Conservation (phyloP, 2,888 invertebrate genomes). For the Reticulitermes lucifugus region DNA sequence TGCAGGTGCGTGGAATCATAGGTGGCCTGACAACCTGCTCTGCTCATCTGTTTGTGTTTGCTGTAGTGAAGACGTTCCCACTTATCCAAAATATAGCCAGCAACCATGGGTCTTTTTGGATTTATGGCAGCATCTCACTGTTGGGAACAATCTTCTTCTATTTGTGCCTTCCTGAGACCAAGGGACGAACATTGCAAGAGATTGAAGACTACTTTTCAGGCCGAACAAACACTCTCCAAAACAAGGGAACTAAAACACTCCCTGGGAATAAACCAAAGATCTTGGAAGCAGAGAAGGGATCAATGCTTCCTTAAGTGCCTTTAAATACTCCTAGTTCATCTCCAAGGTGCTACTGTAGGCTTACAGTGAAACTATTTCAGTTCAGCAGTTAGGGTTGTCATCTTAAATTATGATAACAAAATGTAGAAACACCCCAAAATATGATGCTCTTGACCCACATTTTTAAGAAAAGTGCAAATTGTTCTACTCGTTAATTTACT, state of each 20-base stretch:
- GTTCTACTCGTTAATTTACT: too few relatives aligned
- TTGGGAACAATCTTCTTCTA: conserved; percentile 73
- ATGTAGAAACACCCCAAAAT: background rate
- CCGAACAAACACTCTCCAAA: conserved; percentile 66
- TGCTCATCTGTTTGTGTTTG: conserved; percentile 74
- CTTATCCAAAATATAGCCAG: conserved; percentile 66
- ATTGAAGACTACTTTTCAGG: conserved; percentile 79
- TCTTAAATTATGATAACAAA: background rate
- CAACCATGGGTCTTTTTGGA: conserved; percentile 71
- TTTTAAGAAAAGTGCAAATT: background rate
- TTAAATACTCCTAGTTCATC: background rate
- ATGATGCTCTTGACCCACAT: background rate
- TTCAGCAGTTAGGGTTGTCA: background rate
- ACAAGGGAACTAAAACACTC: conserved; percentile 16
- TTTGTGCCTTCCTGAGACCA: conserved; percentile 74
- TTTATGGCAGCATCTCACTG: conserved; percentile 66
- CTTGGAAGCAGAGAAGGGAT: conserved; percentile 58
- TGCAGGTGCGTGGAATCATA: conserved; percentile 70
- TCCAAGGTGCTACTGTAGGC: background rate
- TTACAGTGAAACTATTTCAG: background rate
- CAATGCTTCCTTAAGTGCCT: conserved; percentile 57
- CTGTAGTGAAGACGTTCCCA: conserved; percentile 77
- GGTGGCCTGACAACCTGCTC: conserved; percentile 76
- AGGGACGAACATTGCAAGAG: conserved; percentile 75
- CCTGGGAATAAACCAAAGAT: conserved; percentile 56